Evolutionary conservation across 2,888 invertebrate genomes (phyloP).

Genomic region (Xylota segnis): DNA sequence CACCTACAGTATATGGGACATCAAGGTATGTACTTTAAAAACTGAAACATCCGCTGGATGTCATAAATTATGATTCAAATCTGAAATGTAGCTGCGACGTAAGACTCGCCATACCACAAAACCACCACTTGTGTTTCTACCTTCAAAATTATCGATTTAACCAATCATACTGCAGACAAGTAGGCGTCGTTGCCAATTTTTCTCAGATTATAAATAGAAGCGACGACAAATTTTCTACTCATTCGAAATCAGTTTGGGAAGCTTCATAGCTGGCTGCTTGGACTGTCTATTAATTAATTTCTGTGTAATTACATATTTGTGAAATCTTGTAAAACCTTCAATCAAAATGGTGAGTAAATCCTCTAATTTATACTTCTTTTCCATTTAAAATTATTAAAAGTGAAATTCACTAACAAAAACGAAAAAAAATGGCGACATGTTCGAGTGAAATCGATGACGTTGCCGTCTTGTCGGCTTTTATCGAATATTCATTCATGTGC

Average conservation of each 20-base stretch:
- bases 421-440: slow-evolving; percentile 59
- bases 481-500: background rate
- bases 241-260: slow-evolving; percentile 88
- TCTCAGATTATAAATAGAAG: slow-evolving; percentile 86
- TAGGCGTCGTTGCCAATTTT: slow-evolving; percentile 78
- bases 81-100: background rate
- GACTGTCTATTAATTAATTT: slow-evolving; percentile 83
- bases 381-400: background rate
- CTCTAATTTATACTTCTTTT: background rate
- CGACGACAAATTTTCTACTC: slow-evolving; percentile 84
- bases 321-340: slow-evolving; percentile 55
- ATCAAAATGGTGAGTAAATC: slow-evolving; percentile 71
- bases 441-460: slow-evolving; percentile 55
- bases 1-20: too few species aligned
- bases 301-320: slow-evolving; percentile 78
- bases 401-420: background rate
- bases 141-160: slow-evolving; percentile 54
- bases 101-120: background rate
- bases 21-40: too few species aligned
- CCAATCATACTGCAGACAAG: slow-evolving; percentile 76
- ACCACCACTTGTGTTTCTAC: slow-evolving; percentile 1
- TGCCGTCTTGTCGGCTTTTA: slow-evolving; percentile 22
- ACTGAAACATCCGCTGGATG: too few species aligned
- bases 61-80: too few species aligned
- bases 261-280: slow-evolving; percentile 88